These are phyloP conservation scores for Sebastes trivittatus DNA, from an alignment of 2,797 vertebrate species.

Conservation along the genomic window DNA sequence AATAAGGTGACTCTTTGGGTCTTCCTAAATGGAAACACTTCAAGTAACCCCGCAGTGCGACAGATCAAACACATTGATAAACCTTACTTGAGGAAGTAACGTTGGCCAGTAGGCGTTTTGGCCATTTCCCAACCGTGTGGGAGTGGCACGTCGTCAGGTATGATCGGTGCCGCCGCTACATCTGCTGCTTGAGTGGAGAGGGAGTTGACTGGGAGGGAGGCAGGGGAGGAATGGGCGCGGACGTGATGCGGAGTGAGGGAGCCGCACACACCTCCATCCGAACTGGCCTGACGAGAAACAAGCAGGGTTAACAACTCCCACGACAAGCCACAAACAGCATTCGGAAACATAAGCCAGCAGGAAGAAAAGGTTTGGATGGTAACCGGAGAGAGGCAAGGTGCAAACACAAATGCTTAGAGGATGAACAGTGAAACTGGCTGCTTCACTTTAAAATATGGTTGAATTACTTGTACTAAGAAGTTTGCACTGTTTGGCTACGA, in stretches of 20 bases:
- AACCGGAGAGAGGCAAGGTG: background rate
- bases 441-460: background rate
- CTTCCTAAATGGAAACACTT: slow-evolving; percentile 4
- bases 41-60: slow-evolving; percentile 15
- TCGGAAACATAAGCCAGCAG: slow-evolving; percentile 24
- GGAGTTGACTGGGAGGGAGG: slow-evolving; percentile 91
- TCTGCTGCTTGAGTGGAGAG: slow-evolving; percentile 87
- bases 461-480: background rate
- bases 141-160: slow-evolving; percentile 92
- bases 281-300: slow-evolving; percentile 88
- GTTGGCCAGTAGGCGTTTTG: slow-evolving; percentile 93
- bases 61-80: slow-evolving; percentile 15
- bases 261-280: slow-evolving; percentile 90
- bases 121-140: slow-evolving; percentile 97
- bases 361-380: slow-evolving; percentile 21
- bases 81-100: slow-evolving; percentile 96
- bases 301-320: slow-evolving; percentile 50
- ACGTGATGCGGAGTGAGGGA: slow-evolving; percentile 91
- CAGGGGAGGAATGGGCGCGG: slow-evolving; percentile 93
- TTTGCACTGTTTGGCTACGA: background rate
- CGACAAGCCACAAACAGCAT: slow-evolving; percentile 8
- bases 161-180: slow-evolving; percentile 82
- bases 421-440: background rate
- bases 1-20: background rate
- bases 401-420: background rate